Evolutionary conservation across 2,797 vertebrate species (phyloP).

Genomic region (Jordanella pulchra): DNA sequence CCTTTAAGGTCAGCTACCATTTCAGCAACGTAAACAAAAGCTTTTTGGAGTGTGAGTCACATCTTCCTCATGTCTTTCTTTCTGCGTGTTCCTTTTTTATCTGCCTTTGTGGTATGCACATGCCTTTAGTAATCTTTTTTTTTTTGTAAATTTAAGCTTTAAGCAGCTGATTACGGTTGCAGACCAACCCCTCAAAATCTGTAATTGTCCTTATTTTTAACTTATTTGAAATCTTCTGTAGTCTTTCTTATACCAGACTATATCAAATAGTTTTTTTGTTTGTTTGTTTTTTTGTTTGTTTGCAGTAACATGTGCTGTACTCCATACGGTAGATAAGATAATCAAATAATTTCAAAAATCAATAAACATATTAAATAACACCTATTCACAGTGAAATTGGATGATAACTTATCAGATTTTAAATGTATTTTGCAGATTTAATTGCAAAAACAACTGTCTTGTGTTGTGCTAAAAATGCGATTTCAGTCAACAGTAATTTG

Average conservation of each 20-base stretch:
- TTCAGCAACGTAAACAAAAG: conserved; percentile 65
- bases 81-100: conserved; percentile 17
- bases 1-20: conserved; percentile 70
- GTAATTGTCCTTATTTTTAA: neutral
- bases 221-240: neutral
- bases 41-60: conserved; percentile 55
- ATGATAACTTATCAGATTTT: neutral
- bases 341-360: neutral
- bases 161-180: conserved; percentile 1
- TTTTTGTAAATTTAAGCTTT: conserved; percentile 2
- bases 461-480: no score
- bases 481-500: no score
- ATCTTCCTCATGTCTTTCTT: conserved; percentile 27
- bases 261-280: neutral
- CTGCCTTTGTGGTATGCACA: conserved; percentile 26
- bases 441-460: no score
- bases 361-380: neutral
- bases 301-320: neutral
- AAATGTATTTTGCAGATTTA: neutral
- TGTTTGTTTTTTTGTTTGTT: neutral
- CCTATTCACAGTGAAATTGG: neutral
- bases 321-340: neutral
- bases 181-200: neutral
- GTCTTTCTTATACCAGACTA: neutral
- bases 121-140: conserved; percentile 12